Percentiles rank a stretch among this genome's conserved stretches.
Conservation (phyloP, 2,888 invertebrate species). For the Gryllus longicercus region DNA sequence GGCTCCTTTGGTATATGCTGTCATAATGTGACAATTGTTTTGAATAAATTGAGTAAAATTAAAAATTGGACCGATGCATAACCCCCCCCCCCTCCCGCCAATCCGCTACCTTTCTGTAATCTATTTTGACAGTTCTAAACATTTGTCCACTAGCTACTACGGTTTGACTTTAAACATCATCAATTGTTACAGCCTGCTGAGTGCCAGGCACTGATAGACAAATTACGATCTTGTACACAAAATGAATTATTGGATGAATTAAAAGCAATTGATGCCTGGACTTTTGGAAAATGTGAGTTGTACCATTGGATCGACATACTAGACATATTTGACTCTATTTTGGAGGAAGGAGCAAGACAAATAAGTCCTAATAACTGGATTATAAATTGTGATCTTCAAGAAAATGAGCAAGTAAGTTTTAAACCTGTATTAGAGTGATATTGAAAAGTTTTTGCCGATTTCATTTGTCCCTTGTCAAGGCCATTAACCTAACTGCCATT, state of each 20-base stretch:
- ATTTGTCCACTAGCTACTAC: too few relatives aligned
- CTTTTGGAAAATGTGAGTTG: constrained; percentile 81
- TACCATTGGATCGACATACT: constrained; percentile 83
- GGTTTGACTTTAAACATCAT: too few relatives aligned
- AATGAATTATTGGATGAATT: constrained; percentile 65
- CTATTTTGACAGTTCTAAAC: too few relatives aligned
- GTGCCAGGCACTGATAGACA: constrained; percentile 72
- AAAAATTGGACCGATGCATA: too few relatives aligned
- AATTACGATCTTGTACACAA: constrained; percentile 63
- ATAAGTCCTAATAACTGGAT: constrained; percentile 63
- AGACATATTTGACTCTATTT: constrained; percentile 69
- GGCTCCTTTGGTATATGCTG: too few relatives aligned
- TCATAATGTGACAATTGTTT: too few relatives aligned
- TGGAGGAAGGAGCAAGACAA: constrained; percentile 68
- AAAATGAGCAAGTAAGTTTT: constrained; percentile 55
- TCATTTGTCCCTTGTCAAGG: not conserved
- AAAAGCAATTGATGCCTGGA: constrained; percentile 73
- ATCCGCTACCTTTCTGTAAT: too few relatives aligned
- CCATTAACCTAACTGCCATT: not conserved
- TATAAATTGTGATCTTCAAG: constrained; percentile 68
- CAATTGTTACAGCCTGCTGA: constrained; percentile 57
- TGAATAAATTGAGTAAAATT: too few relatives aligned
- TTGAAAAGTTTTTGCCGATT: not conserved
- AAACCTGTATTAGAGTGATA: not conserved
- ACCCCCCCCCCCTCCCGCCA: too few relatives aligned